phyloP scores from a whole-genome alignment of 2,797 vertebrate genomes.

The Trachops cirrhosus region DNA sequence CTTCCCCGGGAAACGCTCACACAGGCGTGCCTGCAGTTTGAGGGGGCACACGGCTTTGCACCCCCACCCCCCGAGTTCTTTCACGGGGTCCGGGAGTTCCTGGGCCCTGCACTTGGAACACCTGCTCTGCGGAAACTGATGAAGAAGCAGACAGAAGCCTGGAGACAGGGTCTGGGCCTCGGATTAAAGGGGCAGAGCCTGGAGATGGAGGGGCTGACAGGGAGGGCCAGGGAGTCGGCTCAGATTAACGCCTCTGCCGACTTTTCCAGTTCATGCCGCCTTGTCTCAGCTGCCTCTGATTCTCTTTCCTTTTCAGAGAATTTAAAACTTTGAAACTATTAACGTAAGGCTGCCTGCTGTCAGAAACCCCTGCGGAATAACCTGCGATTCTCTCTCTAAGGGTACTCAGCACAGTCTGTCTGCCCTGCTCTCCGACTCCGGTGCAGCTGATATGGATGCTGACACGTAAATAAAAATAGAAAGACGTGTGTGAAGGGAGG shows the following conservation, averaged over 20 bases:
- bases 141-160: background rate
- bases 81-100: background rate
- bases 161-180: background rate
- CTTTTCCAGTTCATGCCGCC: background rate
- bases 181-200: background rate
- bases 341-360: background rate
- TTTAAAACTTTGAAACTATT: background rate
- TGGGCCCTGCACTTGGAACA: background rate
- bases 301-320: background rate
- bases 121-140: background rate
- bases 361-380: background rate
- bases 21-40: background rate
- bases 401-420: no score
- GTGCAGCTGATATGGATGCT: no score
- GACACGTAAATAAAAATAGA: background rate
- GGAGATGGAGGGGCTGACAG: background rate
- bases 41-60: background rate
- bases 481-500: background rate
- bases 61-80: background rate
- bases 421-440: background rate
- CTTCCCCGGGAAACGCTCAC: background rate
- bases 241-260: background rate
- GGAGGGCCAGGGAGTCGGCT: background rate
- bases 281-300: background rate
- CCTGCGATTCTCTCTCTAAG: background rate